These are phyloP conservation scores for Ochropleura plecta DNA, from an alignment of 2,888 invertebrate species.

Conservation along the genomic window DNA sequence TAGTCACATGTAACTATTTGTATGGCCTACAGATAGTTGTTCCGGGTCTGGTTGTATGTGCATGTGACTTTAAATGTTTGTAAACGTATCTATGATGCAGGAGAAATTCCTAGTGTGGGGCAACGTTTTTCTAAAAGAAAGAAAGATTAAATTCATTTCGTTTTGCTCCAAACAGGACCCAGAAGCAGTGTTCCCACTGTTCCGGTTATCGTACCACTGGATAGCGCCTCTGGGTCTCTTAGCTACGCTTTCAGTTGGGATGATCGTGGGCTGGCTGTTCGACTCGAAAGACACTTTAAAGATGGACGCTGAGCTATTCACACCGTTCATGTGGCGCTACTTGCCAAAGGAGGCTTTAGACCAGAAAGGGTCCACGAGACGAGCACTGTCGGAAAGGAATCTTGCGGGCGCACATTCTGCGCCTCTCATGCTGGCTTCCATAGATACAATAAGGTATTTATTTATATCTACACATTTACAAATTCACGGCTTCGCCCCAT, in stretches of 20 bases:
- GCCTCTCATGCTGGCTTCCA: constrained; percentile 77
- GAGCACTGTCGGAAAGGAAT: constrained; percentile 65
- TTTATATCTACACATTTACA: neutral
- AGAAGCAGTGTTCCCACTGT: constrained; percentile 92
- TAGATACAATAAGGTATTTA: constrained; percentile 68
- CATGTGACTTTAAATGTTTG: no score
- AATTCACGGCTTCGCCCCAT: neutral
- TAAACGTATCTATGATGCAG: no score
- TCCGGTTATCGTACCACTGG: constrained; percentile 95
- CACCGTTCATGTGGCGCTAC: constrained; percentile 81
- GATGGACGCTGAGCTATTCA: constrained; percentile 84
- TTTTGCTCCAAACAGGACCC: constrained; percentile 77
- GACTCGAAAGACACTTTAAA: constrained; percentile 74
- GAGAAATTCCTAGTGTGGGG: no score
- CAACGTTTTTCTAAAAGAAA: no score
- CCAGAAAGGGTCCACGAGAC: constrained; percentile 68
- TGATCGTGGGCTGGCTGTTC: constrained; percentile 88
- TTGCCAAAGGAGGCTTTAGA: constrained; percentile 78
- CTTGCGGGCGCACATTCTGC: constrained; percentile 72
- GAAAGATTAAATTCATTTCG: neutral
- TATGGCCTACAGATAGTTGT: no score
- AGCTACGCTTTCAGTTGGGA: constrained; percentile 92
- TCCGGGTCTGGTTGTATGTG: no score
- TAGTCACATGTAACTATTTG: no score
- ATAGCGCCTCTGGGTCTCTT: constrained; percentile 93